A percentile compares a stretch with the other conserved stretches of the same genome.
Conservation (phyloP, 2,888 invertebrate genomes). For the Lasioglossum vierecki region DNA sequence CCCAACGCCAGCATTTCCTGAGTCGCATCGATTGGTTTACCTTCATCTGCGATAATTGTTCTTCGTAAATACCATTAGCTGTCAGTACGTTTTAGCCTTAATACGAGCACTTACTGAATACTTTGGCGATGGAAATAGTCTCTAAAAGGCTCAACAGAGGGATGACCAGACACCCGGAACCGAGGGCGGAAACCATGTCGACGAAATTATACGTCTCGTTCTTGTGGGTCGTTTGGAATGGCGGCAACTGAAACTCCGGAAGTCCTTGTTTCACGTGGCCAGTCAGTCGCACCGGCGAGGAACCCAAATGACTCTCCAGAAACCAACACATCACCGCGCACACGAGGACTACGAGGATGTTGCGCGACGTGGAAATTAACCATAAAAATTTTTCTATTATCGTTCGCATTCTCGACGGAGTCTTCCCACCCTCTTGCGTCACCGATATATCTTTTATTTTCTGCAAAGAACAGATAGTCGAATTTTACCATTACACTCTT, state of each 20-base stretch:
- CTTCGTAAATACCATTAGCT: background rate
- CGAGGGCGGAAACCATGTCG: conserved; percentile 87
- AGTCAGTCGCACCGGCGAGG: conserved; percentile 88
- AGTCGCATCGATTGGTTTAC: conserved; percentile 87
- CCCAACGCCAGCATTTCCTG: conserved; percentile 90
- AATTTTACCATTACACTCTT: background rate
- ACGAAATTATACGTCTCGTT: conserved; percentile 86
- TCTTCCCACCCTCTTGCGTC: conserved; percentile 83
- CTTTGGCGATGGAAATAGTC: conserved; percentile 90
- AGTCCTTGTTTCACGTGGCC: conserved; percentile 90
- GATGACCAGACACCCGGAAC: conserved; percentile 88
- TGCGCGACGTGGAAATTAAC: conserved; percentile 90
- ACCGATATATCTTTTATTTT: conserved; percentile 89
- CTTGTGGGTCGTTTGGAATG: conserved; percentile 87
- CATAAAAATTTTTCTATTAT: conserved; percentile 87
- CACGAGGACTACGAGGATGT: conserved; percentile 90
- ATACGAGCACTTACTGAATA: conserved; percentile 85
- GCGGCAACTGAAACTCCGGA: conserved; percentile 87
- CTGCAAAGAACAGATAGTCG: conserved; percentile 83
- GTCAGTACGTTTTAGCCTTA: background rate
- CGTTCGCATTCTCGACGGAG: conserved; percentile 83
- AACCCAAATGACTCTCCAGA: conserved; percentile 86
- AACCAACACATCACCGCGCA: conserved; percentile 88
- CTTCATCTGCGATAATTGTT: conserved; percentile 84
- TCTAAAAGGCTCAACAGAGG: conserved; percentile 89